Percentiles rank a stretch among this genome's conserved stretches.
Conservation (phyloP, 2,888 invertebrate genomes). For the Macaria notata region DNA sequence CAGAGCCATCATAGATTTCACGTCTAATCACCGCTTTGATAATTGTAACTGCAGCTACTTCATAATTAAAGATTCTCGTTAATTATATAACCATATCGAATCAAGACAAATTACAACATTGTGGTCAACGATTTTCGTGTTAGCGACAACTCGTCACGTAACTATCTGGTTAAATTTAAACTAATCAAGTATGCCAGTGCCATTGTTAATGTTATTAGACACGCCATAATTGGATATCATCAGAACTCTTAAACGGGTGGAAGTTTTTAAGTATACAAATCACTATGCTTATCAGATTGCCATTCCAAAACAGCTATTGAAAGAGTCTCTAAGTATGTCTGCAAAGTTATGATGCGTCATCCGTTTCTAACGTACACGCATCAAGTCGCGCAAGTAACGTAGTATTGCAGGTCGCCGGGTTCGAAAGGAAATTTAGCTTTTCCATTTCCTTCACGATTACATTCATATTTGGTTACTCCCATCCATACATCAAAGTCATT, state of each 20-base stretch:
- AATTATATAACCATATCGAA: conserved; percentile 24
- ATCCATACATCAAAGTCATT: conserved; percentile 53
- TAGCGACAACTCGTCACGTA: conserved; percentile 17
- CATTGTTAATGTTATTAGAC: conserved; percentile 17
- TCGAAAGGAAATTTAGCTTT: conserved; percentile 28
- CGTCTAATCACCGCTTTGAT: conserved; percentile 15
- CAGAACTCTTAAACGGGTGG: conserved; percentile 5
- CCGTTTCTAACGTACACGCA: no score
- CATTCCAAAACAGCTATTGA: no score
- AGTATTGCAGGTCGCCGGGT: conserved; percentile 2
- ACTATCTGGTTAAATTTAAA: conserved; percentile 2
- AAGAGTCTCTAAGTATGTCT: no score
- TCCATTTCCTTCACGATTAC: conserved; percentile 41
- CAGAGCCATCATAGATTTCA: conserved; percentile 16
- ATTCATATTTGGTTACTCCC: conserved; percentile 42
- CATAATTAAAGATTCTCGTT: conserved; percentile 19
- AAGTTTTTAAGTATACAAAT: conserved; percentile 12
- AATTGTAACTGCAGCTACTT: conserved; percentile 15
- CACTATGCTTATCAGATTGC: conserved; percentile 22
- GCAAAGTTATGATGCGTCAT: no score
- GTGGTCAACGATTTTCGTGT: conserved; percentile 18
- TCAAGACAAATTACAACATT: conserved; percentile 19
- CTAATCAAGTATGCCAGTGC: conserved; percentile 8
- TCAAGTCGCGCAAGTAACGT: background rate
- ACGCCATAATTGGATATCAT: conserved; percentile 8